Evolutionary conservation across 2,797 vertebrate species (phyloP).

Genomic region (Sorex maritimensis): DNA sequence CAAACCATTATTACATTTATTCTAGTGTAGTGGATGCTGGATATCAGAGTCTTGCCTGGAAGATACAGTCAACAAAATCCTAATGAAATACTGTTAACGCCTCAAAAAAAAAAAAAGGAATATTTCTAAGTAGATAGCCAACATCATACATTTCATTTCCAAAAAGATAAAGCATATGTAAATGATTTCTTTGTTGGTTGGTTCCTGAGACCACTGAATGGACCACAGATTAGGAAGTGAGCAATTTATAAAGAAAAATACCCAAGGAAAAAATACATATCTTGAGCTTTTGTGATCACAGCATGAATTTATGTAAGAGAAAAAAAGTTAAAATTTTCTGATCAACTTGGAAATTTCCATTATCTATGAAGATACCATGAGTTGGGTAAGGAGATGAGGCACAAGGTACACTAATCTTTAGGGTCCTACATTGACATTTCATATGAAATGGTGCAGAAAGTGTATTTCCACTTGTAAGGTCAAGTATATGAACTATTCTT

Average conservation of each 20-base stretch:
- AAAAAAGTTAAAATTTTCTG: constrained; percentile 71
- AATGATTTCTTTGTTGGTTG: constrained; percentile 73
- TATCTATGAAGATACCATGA: constrained; percentile 80
- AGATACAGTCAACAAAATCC: constrained; percentile 76
- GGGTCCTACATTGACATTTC: constrained; percentile 69
- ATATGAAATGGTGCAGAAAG: constrained; percentile 60
- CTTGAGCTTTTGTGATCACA: constrained; percentile 68
- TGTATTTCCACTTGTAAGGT: constrained; percentile 65
- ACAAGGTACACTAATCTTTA: constrained; percentile 69
- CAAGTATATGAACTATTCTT: constrained; percentile 67
- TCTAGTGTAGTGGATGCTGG: constrained; percentile 73
- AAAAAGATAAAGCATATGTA: constrained; percentile 69
- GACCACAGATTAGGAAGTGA: constrained; percentile 67
- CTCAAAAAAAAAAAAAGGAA: constrained; percentile 20
- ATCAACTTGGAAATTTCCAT: constrained; percentile 74
- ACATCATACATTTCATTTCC: constrained; percentile 71
- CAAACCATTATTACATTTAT: constrained; percentile 71
- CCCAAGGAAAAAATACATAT: constrained; percentile 21
- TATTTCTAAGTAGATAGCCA: constrained; percentile 76
- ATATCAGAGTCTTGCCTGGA: constrained; percentile 77
- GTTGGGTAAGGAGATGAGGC: constrained; percentile 82
- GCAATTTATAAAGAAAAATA: constrained; percentile 58
- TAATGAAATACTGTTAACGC: constrained; percentile 79
- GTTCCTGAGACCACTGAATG: constrained; percentile 66
- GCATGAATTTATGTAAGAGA: constrained; percentile 73